Conservation (phyloP, 2,113 vertebrate species). For the Asarcornis scutulata region DNA sequence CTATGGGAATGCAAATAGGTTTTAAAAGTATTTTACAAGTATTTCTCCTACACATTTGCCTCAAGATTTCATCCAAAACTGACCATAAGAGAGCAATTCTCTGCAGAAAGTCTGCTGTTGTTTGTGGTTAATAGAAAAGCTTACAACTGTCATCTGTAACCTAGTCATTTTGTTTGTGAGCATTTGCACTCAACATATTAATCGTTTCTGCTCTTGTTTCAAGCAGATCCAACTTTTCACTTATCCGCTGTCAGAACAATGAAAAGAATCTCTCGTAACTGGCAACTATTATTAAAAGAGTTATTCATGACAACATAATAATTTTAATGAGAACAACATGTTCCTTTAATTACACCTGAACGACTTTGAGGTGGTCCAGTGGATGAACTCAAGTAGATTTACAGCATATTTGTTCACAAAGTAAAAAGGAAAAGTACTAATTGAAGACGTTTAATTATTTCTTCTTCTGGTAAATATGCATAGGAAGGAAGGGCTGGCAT, state of each 20-base stretch:
- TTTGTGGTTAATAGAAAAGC: not conserved
- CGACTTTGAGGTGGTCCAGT: not conserved
- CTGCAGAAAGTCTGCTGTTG: not conserved
- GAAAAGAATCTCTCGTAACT: not conserved
- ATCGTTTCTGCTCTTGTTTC: not conserved
- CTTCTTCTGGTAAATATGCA: not conserved
- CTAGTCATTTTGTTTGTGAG: not conserved
- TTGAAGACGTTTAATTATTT: not conserved
- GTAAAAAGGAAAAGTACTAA: not conserved
- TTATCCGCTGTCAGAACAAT: not conserved
- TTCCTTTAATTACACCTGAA: slow-evolving; percentile 13
- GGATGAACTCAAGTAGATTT: not conserved
- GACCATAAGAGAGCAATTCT: not conserved
- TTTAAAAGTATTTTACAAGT: not conserved
- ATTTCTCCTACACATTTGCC: not conserved
- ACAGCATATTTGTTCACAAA: not conserved
- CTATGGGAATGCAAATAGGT: not conserved
- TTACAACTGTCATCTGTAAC: not conserved
- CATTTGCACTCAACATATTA: not conserved
- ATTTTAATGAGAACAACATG: not conserved
- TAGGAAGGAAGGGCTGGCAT: not conserved
- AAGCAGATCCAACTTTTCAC: slow-evolving; percentile 22
- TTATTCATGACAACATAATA: not conserved
- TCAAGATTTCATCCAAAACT: not conserved
- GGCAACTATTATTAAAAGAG: not conserved